A percentile compares a stretch with the other conserved stretches of the same genome.
Conservation (phyloP, 1,140 invertebrate species). For the Musca vetustissima region DNA sequence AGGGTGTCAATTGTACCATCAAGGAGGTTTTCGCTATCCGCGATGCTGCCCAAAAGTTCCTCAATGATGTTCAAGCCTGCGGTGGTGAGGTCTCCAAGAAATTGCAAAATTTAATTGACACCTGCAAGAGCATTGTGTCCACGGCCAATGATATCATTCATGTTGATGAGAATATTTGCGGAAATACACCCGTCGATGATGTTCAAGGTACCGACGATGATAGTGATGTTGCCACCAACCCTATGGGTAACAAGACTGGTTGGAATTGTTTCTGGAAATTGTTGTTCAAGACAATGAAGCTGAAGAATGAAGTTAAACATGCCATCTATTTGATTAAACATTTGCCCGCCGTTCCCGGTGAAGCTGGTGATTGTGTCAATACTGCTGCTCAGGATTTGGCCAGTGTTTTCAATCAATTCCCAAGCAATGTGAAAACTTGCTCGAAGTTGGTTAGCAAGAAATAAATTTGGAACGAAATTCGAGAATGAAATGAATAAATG, state of each 20-base stretch:
- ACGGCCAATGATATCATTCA: conserved; percentile 29
- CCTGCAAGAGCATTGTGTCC: conserved; percentile 34
- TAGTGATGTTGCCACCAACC: too few relatives aligned
- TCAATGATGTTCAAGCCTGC: conserved; percentile 30
- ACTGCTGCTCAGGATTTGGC: conserved; percentile 18
- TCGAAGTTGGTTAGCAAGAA: neutral
- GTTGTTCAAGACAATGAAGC: neutral
- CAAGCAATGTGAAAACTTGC: neutral
- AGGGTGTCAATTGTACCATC: conserved; percentile 41
- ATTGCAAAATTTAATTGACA: conserved; percentile 39
- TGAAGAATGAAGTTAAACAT: neutral
- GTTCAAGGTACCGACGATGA: too few relatives aligned
- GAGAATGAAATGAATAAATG: too few relatives aligned
- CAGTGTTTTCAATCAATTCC: conserved; percentile 5
- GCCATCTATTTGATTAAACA: conserved; percentile 8
- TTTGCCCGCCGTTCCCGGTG: neutral
- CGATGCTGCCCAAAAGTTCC: conserved; percentile 34
- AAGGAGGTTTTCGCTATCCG: conserved; percentile 40
- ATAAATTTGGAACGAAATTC: too few relatives aligned
- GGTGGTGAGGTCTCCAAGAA: conserved; percentile 36
- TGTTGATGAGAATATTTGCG: too few relatives aligned
- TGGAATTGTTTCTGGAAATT: neutral
- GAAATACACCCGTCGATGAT: too few relatives aligned
- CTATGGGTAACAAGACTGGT: neutral
- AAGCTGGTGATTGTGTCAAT: neutral